These are phyloP conservation scores for Parotocinclus haroldoi DNA, from an alignment of 2,797 vertebrate genomes.

Conservation along the genomic window DNA sequence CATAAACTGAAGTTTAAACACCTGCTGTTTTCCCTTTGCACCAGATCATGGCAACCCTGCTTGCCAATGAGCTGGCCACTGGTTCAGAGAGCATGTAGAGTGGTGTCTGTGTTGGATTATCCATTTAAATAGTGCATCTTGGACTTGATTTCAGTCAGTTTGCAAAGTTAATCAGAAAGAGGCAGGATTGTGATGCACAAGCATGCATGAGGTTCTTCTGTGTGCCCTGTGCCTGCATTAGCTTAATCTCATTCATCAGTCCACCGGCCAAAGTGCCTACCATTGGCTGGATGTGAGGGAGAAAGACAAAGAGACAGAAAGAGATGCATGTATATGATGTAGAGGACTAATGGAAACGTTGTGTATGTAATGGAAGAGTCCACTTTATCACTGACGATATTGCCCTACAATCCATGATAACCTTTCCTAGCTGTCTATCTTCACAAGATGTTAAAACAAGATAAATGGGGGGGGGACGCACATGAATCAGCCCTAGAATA, in stretches of 20 bases:
- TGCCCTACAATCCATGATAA: slow-evolving; percentile 34
- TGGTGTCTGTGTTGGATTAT: slow-evolving; percentile 40
- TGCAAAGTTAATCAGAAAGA: slow-evolving; percentile 46
- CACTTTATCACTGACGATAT: slow-evolving; percentile 15
- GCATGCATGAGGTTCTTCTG: slow-evolving; percentile 45
- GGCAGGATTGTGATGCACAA: slow-evolving; percentile 35
- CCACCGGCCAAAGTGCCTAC: slow-evolving; percentile 38
- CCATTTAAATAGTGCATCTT: slow-evolving; percentile 37
- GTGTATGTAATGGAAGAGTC: slow-evolving; percentile 24
- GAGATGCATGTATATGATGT: slow-evolving; percentile 7
- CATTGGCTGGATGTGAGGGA: slow-evolving; percentile 5
- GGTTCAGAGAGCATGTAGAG: slow-evolving; percentile 29
- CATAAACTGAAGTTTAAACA: slow-evolving; percentile 13
- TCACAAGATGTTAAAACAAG: slow-evolving; percentile 61
- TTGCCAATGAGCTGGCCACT: slow-evolving; percentile 29
- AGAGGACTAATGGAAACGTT: slow-evolving; percentile 37
- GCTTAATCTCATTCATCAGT: slow-evolving; percentile 47
- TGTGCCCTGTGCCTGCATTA: slow-evolving; percentile 39
- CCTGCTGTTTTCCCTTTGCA: slow-evolving; percentile 17
- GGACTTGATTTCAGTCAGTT: slow-evolving; percentile 46
- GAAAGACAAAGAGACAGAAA: background rate
- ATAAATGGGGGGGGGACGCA: slow-evolving; percentile 42
- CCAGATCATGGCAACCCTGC: background rate
- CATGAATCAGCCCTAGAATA: slow-evolving; percentile 51
- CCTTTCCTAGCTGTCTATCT: slow-evolving; percentile 56